Conservation (phyloP, 2,113 vertebrate species). For the Manacus vitellinus region DNA sequence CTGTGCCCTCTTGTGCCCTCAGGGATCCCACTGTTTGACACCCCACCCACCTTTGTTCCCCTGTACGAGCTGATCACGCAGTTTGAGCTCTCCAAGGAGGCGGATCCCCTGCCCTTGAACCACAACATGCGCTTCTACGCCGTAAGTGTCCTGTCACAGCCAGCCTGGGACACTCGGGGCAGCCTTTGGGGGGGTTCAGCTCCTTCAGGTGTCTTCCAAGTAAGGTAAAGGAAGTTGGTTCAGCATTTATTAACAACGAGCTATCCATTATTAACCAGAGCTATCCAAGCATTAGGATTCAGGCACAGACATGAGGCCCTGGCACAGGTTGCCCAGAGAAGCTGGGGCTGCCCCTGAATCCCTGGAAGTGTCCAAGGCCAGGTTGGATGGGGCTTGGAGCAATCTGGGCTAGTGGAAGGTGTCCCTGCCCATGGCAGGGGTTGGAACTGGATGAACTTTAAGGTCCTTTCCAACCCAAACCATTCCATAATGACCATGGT, state of each 20-base stretch:
- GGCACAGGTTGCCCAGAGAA: background rate
- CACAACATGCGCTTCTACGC: constrained; percentile 95
- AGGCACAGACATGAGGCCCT: rapidly evolving
- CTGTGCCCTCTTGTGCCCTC: background rate
- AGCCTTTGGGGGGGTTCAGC: rapidly evolving
- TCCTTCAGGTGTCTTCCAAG: background rate
- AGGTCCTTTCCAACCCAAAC: background rate
- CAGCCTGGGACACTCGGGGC: rapidly evolving
- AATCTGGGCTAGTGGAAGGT: rapidly evolving
- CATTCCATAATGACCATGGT: background rate
- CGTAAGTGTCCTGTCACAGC: constrained; percentile 73
- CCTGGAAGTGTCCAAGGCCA: background rate
- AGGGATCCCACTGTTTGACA: constrained; percentile 93
- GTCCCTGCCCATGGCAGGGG: background rate
- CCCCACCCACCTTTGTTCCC: constrained; percentile 78
- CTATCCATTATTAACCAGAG: rapidly evolving
- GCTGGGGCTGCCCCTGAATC: background rate
- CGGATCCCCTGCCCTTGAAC: constrained; percentile 70
- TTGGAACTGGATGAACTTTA: background rate
- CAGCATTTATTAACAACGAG: background rate
- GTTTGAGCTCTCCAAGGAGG: constrained; percentile 89
- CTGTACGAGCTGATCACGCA: constrained; percentile 93
- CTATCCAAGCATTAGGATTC: rapidly evolving
- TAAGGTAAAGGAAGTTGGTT: background rate
- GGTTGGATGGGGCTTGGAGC: background rate